These are phyloP conservation scores for Rhinogobio ventralis DNA, from an alignment of 2,797 vertebrate species.

Conservation along the genomic window DNA sequence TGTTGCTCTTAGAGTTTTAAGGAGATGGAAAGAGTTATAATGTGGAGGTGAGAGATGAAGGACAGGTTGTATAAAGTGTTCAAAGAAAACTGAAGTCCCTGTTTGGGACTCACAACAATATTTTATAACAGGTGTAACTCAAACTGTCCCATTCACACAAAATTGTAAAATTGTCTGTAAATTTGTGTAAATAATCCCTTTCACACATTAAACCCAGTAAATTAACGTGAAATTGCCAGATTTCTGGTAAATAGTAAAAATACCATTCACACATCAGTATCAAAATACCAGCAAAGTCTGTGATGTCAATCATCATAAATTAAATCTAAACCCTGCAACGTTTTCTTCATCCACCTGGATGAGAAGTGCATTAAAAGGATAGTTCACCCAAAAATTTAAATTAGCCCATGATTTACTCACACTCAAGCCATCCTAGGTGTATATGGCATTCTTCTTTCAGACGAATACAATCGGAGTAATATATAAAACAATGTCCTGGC, in stretches of 20 bases:
- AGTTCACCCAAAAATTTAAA: too few relatives aligned
- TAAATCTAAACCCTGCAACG: not conserved
- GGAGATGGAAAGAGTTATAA: constrained; percentile 39
- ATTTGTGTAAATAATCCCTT: not conserved
- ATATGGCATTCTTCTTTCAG: too few relatives aligned
- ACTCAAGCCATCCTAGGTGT: too few relatives aligned
- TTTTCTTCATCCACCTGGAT: not conserved
- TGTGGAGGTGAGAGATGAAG: constrained; percentile 38
- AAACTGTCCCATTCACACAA: not conserved
- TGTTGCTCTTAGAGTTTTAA: constrained; percentile 34
- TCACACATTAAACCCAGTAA: not conserved
- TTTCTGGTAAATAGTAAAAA: not conserved
- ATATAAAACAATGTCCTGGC: too few relatives aligned
- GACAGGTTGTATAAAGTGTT: constrained; percentile 46
- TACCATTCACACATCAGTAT: not conserved
- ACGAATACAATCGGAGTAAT: too few relatives aligned
- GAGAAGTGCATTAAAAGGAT: too few relatives aligned
- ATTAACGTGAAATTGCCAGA: not conserved
- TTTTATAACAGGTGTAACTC: not conserved
- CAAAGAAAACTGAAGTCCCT: constrained; percentile 27
- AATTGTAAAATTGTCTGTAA: not conserved
- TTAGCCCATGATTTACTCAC: too few relatives aligned
- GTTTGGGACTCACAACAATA: not conserved
- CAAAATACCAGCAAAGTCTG: not conserved
- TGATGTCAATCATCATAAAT: not conserved